These are phyloP conservation scores for Dilophus febrilis DNA, from an alignment of 2,888 invertebrate genomes.

Conservation along the genomic window DNA sequence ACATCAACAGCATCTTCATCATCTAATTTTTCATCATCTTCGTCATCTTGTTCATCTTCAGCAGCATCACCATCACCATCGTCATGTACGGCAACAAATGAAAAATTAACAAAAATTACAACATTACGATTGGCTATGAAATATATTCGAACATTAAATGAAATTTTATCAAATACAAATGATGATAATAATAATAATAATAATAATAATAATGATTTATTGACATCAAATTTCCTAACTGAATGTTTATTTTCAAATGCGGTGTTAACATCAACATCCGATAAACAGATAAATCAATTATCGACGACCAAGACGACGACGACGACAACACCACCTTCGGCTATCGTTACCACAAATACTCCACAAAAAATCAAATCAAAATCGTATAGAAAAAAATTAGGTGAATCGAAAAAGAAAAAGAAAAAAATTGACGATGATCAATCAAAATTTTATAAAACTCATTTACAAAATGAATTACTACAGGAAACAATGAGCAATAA, in stretches of 20 bases:
- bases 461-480: neutral
- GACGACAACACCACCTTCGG: no score
- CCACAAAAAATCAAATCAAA: neutral
- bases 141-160: conserved; percentile 63
- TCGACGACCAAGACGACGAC: neutral
- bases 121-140: conserved; percentile 74
- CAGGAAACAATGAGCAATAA: neutral
- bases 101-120: conserved; percentile 79
- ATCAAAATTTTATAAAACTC: neutral
- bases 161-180: conserved; percentile 33
- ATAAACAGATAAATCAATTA: neutral
- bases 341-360: neutral
- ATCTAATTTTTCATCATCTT: no score
- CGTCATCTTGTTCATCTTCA: neutral
- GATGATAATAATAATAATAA: conserved; percentile 9
- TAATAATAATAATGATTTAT: neutral
- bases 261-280: neutral
- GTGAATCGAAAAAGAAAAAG: no score
- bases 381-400: no score
- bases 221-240: neutral
- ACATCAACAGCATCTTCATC: neutral
- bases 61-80: no score
- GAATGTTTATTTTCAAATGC: neutral
- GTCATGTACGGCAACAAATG: conserved; percentile 35
- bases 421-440: no score